These are phyloP conservation scores for Misgurnus anguillicaudatus DNA, from an alignment of 2,113 vertebrate genomes.

Conservation along the genomic window DNA sequence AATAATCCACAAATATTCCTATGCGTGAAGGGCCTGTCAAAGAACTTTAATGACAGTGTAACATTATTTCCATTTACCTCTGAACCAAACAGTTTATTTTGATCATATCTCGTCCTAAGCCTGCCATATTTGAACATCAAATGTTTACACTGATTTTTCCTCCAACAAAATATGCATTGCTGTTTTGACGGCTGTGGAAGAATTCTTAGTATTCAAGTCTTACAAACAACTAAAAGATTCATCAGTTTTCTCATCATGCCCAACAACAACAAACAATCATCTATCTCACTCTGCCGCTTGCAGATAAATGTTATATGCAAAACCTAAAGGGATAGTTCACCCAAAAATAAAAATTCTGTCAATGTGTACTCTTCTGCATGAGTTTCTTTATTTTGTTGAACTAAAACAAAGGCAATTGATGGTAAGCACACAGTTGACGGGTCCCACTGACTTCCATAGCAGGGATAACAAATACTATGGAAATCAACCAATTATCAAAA, in stretches of 20 bases:
- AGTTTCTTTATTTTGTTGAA: too few relatives aligned
- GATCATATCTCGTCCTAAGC: conserved; percentile 10
- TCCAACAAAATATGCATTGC: conserved; percentile 18
- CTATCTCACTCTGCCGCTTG: conserved; percentile 28
- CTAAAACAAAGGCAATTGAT: too few relatives aligned
- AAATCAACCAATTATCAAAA: too few relatives aligned
- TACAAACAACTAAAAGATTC: conserved; percentile 28
- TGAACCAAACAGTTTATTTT: conserved; percentile 3
- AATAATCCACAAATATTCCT: too few relatives aligned
- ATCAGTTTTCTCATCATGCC: conserved; percentile 37
- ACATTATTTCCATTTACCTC: conserved; percentile 28
- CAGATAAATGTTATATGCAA: conserved; percentile 34
- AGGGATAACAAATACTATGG: too few relatives aligned
- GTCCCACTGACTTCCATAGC: too few relatives aligned
- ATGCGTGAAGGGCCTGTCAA: too few relatives aligned
- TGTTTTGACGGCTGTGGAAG: background rate
- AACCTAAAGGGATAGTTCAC: conserved; percentile 13
- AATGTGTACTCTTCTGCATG: too few relatives aligned
- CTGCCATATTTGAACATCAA: conserved; percentile 12
- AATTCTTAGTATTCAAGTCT: background rate
- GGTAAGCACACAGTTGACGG: too few relatives aligned
- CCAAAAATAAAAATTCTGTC: too few relatives aligned
- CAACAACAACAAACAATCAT: conserved; percentile 51
- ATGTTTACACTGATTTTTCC: conserved; percentile 22
- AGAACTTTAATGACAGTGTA: too few relatives aligned